Conservation (phyloP, 2,888 invertebrate genomes). For the Eutolmus rufibarbis region DNA sequence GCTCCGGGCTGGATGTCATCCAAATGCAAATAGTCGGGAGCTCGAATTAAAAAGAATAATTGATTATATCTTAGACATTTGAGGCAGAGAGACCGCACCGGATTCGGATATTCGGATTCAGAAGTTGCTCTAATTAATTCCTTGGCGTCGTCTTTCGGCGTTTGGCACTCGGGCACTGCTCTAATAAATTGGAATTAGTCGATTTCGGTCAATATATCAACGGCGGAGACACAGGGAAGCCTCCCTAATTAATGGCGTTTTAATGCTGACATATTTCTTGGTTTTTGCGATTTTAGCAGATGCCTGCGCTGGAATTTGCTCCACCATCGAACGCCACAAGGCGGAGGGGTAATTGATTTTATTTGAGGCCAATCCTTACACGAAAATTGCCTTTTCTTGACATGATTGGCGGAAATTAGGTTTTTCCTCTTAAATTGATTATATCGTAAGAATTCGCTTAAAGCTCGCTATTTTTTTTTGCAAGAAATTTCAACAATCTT, state of each 20-base stretch:
- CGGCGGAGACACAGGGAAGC: neutral
- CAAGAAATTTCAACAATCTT: neutral
- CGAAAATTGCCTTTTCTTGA: neutral
- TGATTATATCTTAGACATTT: neutral
- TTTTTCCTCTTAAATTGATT: neutral
- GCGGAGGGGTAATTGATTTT: neutral
- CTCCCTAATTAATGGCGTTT: neutral
- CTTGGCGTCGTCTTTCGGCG: neutral
- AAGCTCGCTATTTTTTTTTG: neutral
- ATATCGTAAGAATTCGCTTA: neutral
- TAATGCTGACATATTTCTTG: neutral
- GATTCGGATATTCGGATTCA: neutral
- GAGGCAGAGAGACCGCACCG: neutral
- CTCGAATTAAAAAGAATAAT: neutral
- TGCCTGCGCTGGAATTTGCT: neutral
- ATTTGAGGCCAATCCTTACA: neutral
- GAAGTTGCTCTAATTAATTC: neutral
- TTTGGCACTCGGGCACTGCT: neutral
- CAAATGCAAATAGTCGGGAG: neutral
- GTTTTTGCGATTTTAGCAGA: neutral
- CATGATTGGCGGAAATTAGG: neutral
- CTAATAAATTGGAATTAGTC: neutral
- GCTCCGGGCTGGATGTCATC: neutral
- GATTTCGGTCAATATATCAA: neutral
- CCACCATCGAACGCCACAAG: neutral